Evolutionary conservation across 35 echinoderm and acorn worm species (phyloP), one percentile per base, ranked within the genome.

Genomic region (Apostichopus japonicus): DNA sequence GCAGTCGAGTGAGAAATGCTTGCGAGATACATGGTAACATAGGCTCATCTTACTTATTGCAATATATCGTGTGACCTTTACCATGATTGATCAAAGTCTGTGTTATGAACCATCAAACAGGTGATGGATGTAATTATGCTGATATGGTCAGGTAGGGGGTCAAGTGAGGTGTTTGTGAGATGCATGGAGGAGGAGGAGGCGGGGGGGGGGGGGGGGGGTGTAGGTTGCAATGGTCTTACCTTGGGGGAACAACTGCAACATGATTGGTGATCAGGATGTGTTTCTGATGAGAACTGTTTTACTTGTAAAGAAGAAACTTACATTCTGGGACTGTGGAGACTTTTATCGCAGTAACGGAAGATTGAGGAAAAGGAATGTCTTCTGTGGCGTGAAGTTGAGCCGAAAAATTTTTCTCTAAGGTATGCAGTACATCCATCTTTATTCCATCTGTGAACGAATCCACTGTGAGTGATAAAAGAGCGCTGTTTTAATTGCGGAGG

Each of bases 321-420:
- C 81, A 84, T 84, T 84, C 54, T 84, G 81, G 0, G 23, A 84
- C 81, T 54, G 81, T 58, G 7, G 81, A 84, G 81, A 84, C 81
- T 58, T 84, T 84, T 17, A 84, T 84, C 54, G 81, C 81, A 23
- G 81, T 84, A 10, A 84, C 81, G 57, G 81, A n/a, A 17, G 81
- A 84, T 16, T 84, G 81, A 23, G 81, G 10, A 58, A 84, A 57
- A 55, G 81, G 22, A 55, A 84, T 10, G 21, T 84, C 81, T 58
- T 57, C 81, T 23, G 17, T 57, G 11, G 81, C 81, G 81, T 84
- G 55, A 59, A 84, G 81, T 58, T 84, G 81, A 23, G 81, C 81
- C 4, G 81, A 57, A 84, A 84, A 84, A 84, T 84, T 84, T 84
- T 58, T 84, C 81, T 84, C 81, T 84, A 84, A 58, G 21, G 81